Base-by-base conservation (phyloP, 2,113 vertebrate genomes). In the Hemichromis elongatus region DNA sequence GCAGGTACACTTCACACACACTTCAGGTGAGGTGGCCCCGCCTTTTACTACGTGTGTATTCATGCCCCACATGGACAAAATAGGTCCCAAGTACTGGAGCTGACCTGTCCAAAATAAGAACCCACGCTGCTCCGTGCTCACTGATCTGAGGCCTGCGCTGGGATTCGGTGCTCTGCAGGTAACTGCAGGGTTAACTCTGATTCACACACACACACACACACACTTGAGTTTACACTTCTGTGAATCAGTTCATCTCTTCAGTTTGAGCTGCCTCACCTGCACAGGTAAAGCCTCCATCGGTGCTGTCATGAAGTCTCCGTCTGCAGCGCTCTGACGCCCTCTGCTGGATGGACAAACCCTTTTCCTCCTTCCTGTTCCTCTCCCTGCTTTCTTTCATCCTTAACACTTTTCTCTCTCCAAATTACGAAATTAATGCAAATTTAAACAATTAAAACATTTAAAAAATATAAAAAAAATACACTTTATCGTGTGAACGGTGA, bases 341-440 rank as follows among this genome's bases (percentile, higher is more conserved):
- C 79, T 79, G 37, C 50, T 68, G 85, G 85, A 21, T 16, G 16
- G 26, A 50, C 16, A 14, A 40, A 73, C 70, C 52, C 16, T 47
- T 10, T 18, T 10, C 6, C 37, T n/a, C 19, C 35, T 1, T 18
- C 0, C 63, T 26, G 8, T 1, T 10, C 5, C 9, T 16, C 24
- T 10, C 9, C 40, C 24, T 6, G 57, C 21, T 24, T 70, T 40
- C 13, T 45, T 9, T 53, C 4, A 16, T 40, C 10, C 37, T 40
- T 5, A 42, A 42, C 40, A 5, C 40, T 42, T 63, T 37, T 45
- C 1, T 24, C 16, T 50, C 13, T 0, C 21, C 0, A 35, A 42
- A 4, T 42, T 68, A 3, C 5, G 2, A 63, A 6, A 33, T 42
- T 42, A 68, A 42, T 24, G 40, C 40, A 24, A 68, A 1, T 42